phyloP scores from a whole-genome alignment of 2,888 invertebrate genomes.

The Nemoura dubitans region DNA sequence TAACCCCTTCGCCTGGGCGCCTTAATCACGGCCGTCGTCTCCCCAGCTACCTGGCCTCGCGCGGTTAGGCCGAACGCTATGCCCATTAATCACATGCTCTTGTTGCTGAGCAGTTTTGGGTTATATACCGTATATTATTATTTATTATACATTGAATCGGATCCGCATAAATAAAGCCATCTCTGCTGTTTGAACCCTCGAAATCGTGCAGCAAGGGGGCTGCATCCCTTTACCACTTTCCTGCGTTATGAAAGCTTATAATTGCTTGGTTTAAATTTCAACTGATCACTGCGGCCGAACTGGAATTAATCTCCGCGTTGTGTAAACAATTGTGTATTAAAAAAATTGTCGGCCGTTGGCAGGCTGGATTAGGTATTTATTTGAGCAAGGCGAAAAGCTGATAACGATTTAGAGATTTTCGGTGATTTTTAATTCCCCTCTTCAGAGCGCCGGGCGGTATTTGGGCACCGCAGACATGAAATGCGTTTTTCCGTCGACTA shows the following conservation, averaged over 20 bases:
- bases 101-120: no score
- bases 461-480: no score
- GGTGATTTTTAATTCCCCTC: neutral
- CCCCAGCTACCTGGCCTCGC: neutral
- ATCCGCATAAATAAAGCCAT: neutral
- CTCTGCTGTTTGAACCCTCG: neutral
- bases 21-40: neutral
- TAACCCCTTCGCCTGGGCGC: neutral
- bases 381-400: neutral
- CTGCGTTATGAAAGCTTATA: neutral
- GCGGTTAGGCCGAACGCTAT: neutral
- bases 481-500: no score
- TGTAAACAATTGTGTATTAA: neutral
- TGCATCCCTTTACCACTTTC: neutral
- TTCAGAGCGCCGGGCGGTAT: no score
- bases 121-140: no score
- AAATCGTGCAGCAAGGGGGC: neutral
- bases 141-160: no score
- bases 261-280: neutral
- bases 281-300: neutral
- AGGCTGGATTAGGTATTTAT: neutral
- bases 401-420: neutral
- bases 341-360: neutral
- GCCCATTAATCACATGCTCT: neutral
- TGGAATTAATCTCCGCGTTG: neutral